A percentile compares a stretch with the other conserved stretches of the same genome.
Conservation (phyloP, 2,113 vertebrate species). For the Choloepus hoffmanni region DNA sequence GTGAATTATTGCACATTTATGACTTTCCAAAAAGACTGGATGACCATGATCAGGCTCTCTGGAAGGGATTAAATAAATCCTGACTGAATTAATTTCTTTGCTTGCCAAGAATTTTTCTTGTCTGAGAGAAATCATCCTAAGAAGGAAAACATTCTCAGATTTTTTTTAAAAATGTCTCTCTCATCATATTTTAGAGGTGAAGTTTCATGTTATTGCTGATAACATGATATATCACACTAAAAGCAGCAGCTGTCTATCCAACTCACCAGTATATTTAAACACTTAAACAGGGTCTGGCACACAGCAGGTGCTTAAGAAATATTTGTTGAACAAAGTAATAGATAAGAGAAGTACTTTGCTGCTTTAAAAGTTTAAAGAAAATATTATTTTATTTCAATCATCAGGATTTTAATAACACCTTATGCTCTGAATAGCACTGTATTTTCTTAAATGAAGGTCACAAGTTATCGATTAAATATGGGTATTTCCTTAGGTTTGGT, state of each 20-base stretch:
- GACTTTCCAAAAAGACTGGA: conserved; percentile 68
- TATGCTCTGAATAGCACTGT: neutral
- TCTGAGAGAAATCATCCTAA: conserved; percentile 52
- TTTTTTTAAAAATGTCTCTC: conserved; percentile 49
- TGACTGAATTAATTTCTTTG: conserved; percentile 73
- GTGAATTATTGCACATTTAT: conserved; percentile 63
- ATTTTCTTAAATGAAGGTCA: neutral
- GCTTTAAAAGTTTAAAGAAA: neutral
- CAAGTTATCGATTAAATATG: neutral
- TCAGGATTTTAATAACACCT: neutral
- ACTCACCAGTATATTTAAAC: neutral
- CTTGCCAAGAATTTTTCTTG: conserved; percentile 65
- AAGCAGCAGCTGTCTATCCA: neutral
- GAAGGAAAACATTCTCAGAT: conserved; percentile 68
- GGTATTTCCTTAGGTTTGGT: neutral
- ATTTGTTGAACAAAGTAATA: neutral
- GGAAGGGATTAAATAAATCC: conserved; percentile 76
- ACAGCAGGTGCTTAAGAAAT: neutral
- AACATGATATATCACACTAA: neutral
- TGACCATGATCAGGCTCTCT: conserved; percentile 47
- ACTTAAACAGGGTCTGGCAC: neutral
- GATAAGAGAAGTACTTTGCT: neutral
- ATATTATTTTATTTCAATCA: neutral
- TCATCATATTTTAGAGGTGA: neutral
- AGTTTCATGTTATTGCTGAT: neutral